Base-by-base conservation (phyloP, 2,113 vertebrate species). In the Pluvianellus socialis region DNA sequence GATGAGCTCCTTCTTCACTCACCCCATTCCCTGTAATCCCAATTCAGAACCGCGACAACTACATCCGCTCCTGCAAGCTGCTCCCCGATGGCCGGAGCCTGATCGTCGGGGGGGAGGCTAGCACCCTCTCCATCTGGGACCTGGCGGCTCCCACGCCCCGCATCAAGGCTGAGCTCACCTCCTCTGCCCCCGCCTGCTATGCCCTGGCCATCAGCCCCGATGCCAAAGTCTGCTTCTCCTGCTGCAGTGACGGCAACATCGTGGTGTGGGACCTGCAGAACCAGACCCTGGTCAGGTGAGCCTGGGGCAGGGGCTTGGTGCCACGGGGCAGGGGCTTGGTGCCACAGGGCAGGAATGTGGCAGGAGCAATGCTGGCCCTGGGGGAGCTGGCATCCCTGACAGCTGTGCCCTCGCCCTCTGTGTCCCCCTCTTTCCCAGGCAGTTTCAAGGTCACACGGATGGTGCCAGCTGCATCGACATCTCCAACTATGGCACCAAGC, bases 381-480 rank as follows among this genome's bases (percentile, higher is more conserved):
- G 4, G 22, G 30, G 17, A 4, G 22, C 33, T 49, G 47, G 21
- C 58, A 28, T 17, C 38, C 49, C 77, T 33, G 49, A 52, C 1
- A 10, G 30, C 42, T 2, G 5, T 28, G 15, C 49, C 10, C 21
- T 49, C 10, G 20, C 47, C 47, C 47, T 49, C 47, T 49, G 10
- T 21, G 10, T 22, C 47, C 47, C 47, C 47, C 47, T 49, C 47
- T 49, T 22, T 49, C 47, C 47, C 47, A 49, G 47, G 47, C 47
- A 49, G 47, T 49, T 49, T 49, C 47, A 49, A 49, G 47, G 47
- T 35, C 98, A 98, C 97, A 98, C 98, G 0, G 98, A 98, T 0
- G 98, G 98, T 8, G 98, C 98, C 80, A 98, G 98, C 88, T 98
- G 98, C 95, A 98, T 98, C 0, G 98, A 98, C 62, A 98, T 98